Base-by-base conservation (phyloP, 2,113 vertebrate species). In the Cyrtonyx montezumae region DNA sequence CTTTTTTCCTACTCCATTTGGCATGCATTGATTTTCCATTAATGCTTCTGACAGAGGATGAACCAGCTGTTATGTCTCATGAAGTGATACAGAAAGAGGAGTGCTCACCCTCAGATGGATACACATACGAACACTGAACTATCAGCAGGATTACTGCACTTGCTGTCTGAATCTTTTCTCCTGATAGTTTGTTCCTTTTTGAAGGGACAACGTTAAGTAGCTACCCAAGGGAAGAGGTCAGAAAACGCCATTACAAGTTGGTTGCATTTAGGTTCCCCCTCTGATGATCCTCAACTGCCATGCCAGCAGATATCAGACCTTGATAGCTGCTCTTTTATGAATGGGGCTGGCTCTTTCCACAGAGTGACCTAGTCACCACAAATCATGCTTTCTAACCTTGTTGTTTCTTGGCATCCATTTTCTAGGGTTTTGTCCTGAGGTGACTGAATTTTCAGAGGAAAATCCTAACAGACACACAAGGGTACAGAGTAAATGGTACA, bases 1-100 rank as follows among this genome's bases (percentile, higher is more conserved):
- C 85, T 94, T 79, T 61, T 51, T 37, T 51, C 75, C 46, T 82
- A 81, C 65, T 87, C 58, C 32, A 53, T 83, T 88, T 81, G 79
- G 49, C 37, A 93, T 91, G n/a, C 36, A 87, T 26, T 80, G 92
- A 69, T 87, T 92, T 95, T 89, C 84, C 69, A 56, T 89, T 86
- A 92, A 36, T 53, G 71, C 8, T 95, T 30, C 66, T 94, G 46
- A 79, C 71, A 83, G 34, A 81, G 53, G 62, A 40, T 7, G 32
- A 94, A 59, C 23, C 48, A 67, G 65, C 71, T 73, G 81, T 80
- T 91, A 40, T 17, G 51, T 49, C 34, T 65, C 30, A 53, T 34
- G n/a, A 82, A 93, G 32, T 9, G 63, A 48, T 34, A 68, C 18
- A 37, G 42, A 74, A 67, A 82, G 40, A 59, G 40, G 14, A 74